Evolutionary conservation across 2,797 vertebrate species (phyloP).

Genomic region (Okamejei kenojei): DNA sequence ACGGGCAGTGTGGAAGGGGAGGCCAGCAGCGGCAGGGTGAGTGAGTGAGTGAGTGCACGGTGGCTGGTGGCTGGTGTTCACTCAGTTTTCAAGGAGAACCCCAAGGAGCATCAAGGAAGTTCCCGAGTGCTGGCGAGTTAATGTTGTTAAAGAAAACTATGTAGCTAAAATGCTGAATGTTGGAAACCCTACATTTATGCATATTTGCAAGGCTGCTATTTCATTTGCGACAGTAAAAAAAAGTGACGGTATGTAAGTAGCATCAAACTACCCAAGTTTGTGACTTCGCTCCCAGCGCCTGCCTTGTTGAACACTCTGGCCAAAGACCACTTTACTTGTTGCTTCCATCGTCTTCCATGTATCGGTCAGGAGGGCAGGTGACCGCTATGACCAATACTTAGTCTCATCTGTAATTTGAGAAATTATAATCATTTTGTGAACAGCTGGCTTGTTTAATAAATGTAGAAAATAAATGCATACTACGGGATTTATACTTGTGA

Average conservation of each 20-base stretch:
- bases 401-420: background rate
- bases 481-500: background rate
- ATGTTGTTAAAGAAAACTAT: background rate
- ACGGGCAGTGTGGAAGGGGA: background rate
- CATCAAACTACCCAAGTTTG: background rate
- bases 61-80: background rate
- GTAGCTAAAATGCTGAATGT: background rate
- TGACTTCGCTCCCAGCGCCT: too few relatives aligned
- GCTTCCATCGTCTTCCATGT: background rate
- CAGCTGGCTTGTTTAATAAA: background rate
- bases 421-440: background rate
- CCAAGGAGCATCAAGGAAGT: background rate
- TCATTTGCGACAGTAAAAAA: background rate
- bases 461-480: background rate
- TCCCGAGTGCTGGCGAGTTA: background rate
- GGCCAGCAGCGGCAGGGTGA: background rate
- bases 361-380: background rate
- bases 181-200: background rate
- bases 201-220: background rate
- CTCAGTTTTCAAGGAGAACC: too few relatives aligned
- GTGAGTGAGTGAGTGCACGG: too few relatives aligned
- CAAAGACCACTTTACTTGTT: background rate
- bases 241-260: background rate
- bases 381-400: background rate
- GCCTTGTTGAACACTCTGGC: too few relatives aligned